Percentiles rank a stretch among this genome's conserved stretches.
phyloP scores from a whole-genome alignment of 1,140 invertebrate species.

The Eriocheir sinensis region DNA sequence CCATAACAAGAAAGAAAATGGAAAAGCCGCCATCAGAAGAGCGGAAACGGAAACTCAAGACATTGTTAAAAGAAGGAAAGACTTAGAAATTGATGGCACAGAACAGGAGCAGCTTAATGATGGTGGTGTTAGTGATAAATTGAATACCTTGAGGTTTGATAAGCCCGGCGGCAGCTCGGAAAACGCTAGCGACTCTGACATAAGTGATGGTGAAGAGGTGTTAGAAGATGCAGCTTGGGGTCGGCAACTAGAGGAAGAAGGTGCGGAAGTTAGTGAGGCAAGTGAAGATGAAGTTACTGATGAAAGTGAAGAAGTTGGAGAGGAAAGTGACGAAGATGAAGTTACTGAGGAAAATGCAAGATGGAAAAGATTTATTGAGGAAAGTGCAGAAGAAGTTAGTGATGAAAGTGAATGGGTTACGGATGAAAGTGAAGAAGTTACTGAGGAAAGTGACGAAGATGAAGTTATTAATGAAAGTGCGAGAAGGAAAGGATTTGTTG shows the following conservation, averaged over 20 bases:
- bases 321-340: background rate
- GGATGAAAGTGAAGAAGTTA: background rate
- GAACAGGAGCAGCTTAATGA: background rate
- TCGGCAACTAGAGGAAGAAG: background rate
- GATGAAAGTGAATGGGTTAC: background rate
- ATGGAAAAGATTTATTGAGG: background rate
- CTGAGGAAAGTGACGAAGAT: background rate
- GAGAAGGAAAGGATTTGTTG: background rate
- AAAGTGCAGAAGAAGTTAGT: background rate
- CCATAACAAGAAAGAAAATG: no score
- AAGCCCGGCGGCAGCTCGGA: background rate
- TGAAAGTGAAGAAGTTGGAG: background rate
- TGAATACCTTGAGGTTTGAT: background rate
- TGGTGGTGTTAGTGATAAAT: no score
- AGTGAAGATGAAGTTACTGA: background rate
- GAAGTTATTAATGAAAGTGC: background rate
- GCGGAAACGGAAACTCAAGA: no score
- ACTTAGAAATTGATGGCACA: background rate
- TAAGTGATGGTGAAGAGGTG: background rate
- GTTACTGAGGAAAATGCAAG: background rate
- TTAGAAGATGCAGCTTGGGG: background rate
- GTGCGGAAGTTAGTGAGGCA: background rate
- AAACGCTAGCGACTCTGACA: background rate
- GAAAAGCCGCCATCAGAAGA: no score
- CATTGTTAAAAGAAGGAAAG: no score